Evolutionary conservation across 2,797 vertebrate genomes (phyloP).

Genomic region (Masticophis lateralis): DNA sequence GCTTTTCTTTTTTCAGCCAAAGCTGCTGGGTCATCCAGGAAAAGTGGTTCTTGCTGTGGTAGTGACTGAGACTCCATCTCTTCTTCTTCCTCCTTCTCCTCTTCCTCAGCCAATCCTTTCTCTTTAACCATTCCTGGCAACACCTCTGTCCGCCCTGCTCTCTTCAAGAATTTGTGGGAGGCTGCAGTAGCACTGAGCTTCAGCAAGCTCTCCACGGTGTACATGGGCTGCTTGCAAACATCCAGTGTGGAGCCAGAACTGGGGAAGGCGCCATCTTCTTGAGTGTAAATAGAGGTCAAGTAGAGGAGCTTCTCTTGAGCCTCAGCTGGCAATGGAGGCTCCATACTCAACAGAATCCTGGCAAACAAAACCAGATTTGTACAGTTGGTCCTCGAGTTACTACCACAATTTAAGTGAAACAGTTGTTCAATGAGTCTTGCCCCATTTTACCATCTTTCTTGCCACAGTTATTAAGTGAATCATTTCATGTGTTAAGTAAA

Average conservation of each 20-base stretch:
- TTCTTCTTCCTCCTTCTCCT: constrained; percentile 56
- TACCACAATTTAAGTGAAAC: not conserved
- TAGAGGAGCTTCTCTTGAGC: constrained; percentile 82
- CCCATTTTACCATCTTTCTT: not conserved
- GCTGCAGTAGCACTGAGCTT: constrained; percentile 58
- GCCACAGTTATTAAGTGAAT: not conserved
- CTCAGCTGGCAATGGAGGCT: constrained; percentile 77
- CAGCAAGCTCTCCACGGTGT: constrained; percentile 85
- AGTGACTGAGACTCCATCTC: constrained; percentile 63
- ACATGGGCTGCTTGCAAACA: constrained; percentile 74
- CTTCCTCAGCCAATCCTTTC: constrained; percentile 68
- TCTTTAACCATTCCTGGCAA: constrained; percentile 66
- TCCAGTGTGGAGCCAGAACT: constrained; percentile 44
- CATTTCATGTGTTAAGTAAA: not conserved
- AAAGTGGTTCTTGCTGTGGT: constrained; percentile 47
- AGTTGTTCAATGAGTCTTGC: not conserved
- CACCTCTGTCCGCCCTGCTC: constrained; percentile 43
- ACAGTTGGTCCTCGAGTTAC: not conserved
- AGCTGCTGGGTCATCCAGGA: constrained; percentile 36
- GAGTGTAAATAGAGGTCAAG: constrained; percentile 90
- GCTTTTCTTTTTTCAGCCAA: constrained; percentile 75
- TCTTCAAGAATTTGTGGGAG: constrained; percentile 44
- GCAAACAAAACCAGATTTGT: not conserved
- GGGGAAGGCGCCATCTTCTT: constrained; percentile 61
- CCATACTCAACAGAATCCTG: constrained; percentile 88